Percentiles rank a stretch among this genome's conserved stretches.
These are phyloP conservation scores for Harpagifer antarcticus DNA, from an alignment of 2,797 vertebrate genomes.

Conservation along the genomic window DNA sequence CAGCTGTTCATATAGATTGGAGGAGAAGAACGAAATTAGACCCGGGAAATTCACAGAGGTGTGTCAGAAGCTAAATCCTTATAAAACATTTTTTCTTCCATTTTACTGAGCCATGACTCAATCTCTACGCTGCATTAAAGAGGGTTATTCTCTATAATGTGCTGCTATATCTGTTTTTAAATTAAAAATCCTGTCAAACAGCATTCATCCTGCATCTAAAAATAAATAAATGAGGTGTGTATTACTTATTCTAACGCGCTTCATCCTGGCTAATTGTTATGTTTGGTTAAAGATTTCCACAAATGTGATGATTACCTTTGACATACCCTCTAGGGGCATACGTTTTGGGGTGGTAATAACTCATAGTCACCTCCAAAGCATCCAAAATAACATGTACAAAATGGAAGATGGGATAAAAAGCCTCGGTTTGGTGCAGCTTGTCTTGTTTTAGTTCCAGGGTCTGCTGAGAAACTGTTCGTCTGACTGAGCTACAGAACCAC, in stretches of 20 bases:
- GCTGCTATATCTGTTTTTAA: background rate
- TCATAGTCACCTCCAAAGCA: conserved; percentile 11
- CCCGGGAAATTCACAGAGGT: conserved; percentile 21
- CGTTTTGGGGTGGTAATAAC: background rate
- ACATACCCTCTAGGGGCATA: no score
- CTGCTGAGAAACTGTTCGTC: conserved; percentile 55
- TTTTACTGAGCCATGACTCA: conserved; percentile 3
- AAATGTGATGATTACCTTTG: no score
- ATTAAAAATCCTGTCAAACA: background rate
- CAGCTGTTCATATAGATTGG: conserved; percentile 33
- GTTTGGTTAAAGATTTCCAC: background rate
- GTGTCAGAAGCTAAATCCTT: conserved; percentile 25
- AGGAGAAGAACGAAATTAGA: conserved; percentile 37
- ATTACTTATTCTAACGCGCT: background rate
- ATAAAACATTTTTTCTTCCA: conserved; percentile 4
- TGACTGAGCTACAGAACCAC: conserved; percentile 63
- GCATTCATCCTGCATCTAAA: rapidly evolving
- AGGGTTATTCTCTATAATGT: background rate
- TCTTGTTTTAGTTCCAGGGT: conserved; percentile 57
- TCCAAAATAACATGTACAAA: conserved; percentile 42
- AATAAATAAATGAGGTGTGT: background rate
- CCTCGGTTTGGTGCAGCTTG: conserved; percentile 35
- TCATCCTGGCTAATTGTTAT: background rate
- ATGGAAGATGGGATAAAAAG: conserved; percentile 38
- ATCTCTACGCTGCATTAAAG: background rate